Percentiles rank a stretch among this genome's conserved stretches.
These are phyloP conservation scores for Eumerus sabulonum DNA, from an alignment of 2,888 invertebrate species.

Conservation along the genomic window DNA sequence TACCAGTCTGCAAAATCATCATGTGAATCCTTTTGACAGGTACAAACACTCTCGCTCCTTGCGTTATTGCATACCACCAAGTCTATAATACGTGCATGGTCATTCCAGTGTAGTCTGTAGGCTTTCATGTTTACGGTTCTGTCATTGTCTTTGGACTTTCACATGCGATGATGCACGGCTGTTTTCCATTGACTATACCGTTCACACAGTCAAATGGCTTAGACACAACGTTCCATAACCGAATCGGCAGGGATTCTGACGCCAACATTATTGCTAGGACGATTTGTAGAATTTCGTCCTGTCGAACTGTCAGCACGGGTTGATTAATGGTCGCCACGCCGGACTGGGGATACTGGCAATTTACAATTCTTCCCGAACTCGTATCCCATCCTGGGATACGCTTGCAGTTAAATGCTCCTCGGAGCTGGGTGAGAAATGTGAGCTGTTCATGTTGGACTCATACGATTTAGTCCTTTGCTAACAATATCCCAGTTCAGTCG, in stretches of 20 bases:
- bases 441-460: not conserved
- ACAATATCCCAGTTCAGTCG: constrained; percentile 11
- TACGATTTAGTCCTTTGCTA: constrained; percentile 33
- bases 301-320: constrained; percentile 57
- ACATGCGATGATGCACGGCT: constrained; percentile 1
- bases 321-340: constrained; percentile 50
- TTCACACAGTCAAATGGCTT: constrained; percentile 6
- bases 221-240: constrained; percentile 7
- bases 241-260: not conserved
- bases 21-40: constrained; percentile 46
- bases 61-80: constrained; percentile 25
- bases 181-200: too few species aligned
- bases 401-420: constrained; percentile 7
- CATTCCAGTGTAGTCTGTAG: too few species aligned
- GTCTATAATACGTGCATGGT: constrained; percentile 46
- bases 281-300: constrained; percentile 54
- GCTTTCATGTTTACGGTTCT: constrained; percentile 14
- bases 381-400: constrained; percentile 20
- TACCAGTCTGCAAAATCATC: constrained; percentile 23
- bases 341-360: constrained; percentile 42
- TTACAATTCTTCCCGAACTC: constrained; percentile 38
- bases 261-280: constrained; percentile 14
- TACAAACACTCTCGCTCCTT: constrained; percentile 34
- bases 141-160: constrained; percentile 19
- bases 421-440: not conserved